Conservation (phyloP, 2,888 invertebrate genomes). For the Melinopterus prodromus region DNA sequence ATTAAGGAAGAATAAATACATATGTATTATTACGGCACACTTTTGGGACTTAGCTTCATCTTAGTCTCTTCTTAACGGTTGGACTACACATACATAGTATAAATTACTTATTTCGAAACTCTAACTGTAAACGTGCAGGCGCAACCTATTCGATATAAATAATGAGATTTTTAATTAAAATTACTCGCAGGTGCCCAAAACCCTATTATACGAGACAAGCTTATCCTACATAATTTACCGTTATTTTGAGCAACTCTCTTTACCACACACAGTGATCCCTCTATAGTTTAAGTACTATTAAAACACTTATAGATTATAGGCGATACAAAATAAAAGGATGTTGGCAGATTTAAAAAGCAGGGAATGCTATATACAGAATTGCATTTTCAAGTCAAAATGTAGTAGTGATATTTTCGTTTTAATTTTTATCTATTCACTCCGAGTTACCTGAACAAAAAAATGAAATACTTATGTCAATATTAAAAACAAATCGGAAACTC, state of each 20-base stretch:
- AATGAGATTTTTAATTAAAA: conserved; percentile 4
- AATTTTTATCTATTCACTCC: no score
- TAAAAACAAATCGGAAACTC: no score
- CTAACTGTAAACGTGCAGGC: background rate
- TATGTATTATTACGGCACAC: background rate
- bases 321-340: no score
- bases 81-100: background rate
- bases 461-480: no score
- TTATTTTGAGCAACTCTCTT: background rate
- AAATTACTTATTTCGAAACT: background rate
- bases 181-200: background rate
- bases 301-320: no score
- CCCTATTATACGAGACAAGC: background rate
- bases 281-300: no score
- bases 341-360: no score
- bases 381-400: no score
- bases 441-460: no score
- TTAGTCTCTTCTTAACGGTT: background rate
- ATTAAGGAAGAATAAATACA: background rate
- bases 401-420: no score
- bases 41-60: background rate
- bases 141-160: background rate
- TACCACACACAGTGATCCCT: background rate
- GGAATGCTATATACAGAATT: no score
- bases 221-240: background rate